phyloP scores from a whole-genome alignment of 2,113 vertebrate species.

The Brachyhypopomus gauderio region DNA sequence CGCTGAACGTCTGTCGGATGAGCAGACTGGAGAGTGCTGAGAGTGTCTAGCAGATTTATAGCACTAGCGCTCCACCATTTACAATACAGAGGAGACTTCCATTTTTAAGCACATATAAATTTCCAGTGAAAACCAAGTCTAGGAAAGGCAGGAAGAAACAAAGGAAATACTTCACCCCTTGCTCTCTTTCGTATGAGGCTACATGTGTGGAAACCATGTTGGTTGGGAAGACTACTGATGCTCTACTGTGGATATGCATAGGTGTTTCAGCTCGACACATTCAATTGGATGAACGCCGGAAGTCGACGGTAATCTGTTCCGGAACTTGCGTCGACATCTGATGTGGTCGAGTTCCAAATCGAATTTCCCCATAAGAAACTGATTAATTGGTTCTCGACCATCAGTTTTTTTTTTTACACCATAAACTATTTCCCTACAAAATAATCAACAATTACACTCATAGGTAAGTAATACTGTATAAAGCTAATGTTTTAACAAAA shows the following conservation, averaged over 20 bases:
- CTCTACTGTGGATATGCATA: neutral
- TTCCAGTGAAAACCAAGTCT: conserved; percentile 19
- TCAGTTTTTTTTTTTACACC: too few species aligned
- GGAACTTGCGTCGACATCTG: too few species aligned
- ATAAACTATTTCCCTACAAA: too few species aligned
- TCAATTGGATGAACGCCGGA: too few species aligned
- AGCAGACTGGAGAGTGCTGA: conserved; percentile 50
- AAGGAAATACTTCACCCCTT: neutral
- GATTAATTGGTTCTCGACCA: too few species aligned
- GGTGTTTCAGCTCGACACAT: neutral
- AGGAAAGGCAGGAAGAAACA: neutral
- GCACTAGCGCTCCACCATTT: conserved; percentile 27
- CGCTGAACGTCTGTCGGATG: conserved; percentile 16
- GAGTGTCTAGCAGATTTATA: conserved; percentile 42
- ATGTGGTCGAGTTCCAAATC: too few species aligned
- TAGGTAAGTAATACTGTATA: too few species aligned
- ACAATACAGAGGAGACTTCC: conserved; percentile 15
- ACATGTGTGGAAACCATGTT: neutral
- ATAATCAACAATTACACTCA: too few species aligned
- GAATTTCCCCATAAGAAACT: too few species aligned
- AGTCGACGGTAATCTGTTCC: too few species aligned
- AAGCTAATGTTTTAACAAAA: too few species aligned
- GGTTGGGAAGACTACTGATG: neutral
- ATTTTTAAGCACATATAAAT: too few species aligned
- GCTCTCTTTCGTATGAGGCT: neutral